Conservation (phyloP, 1,140 invertebrate genomes). For the Musca domestica region DNA sequence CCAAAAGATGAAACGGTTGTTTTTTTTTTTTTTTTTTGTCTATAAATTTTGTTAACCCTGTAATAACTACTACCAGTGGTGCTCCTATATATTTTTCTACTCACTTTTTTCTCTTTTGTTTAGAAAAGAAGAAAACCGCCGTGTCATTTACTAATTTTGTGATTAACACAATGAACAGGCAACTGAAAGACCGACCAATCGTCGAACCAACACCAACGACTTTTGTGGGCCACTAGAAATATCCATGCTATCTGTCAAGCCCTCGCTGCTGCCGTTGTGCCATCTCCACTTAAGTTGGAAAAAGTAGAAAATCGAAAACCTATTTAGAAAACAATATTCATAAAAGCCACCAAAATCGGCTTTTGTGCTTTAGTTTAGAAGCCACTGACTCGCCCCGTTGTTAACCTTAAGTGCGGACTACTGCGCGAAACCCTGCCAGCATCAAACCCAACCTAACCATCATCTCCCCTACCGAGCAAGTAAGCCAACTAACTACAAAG, state of each 20-base stretch:
- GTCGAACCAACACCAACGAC: not conserved
- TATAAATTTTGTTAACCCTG: not conserved
- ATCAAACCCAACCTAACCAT: too few species aligned
- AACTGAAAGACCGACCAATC: not conserved
- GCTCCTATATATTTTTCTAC: too few species aligned
- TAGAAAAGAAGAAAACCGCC: slow-evolving; percentile 42
- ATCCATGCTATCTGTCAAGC: too few species aligned
- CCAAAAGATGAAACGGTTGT: not conserved
- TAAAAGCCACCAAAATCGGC: not conserved
- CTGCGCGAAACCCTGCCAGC: too few species aligned
- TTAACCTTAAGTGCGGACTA: not conserved
- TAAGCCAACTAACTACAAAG: too few species aligned
- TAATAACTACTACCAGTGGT: too few species aligned
- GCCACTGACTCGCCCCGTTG: slow-evolving; percentile 25
- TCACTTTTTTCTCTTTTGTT: too few species aligned
- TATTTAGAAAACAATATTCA: not conserved
- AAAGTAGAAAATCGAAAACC: not conserved
- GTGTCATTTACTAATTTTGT: slow-evolving; percentile 53
- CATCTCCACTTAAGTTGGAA: not conserved
- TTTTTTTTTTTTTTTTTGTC: not conserved
- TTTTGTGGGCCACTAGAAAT: too few species aligned
- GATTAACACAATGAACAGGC: slow-evolving; percentile 30
- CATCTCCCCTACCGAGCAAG: too few species aligned
- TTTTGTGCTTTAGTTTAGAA: slow-evolving; percentile 23
- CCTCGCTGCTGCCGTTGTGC: too few species aligned